A percentile compares a stretch with the other conserved stretches of the same genome.
phyloP scores from a whole-genome alignment of 2,888 invertebrate species.

The Ceriagrion tenellum region DNA sequence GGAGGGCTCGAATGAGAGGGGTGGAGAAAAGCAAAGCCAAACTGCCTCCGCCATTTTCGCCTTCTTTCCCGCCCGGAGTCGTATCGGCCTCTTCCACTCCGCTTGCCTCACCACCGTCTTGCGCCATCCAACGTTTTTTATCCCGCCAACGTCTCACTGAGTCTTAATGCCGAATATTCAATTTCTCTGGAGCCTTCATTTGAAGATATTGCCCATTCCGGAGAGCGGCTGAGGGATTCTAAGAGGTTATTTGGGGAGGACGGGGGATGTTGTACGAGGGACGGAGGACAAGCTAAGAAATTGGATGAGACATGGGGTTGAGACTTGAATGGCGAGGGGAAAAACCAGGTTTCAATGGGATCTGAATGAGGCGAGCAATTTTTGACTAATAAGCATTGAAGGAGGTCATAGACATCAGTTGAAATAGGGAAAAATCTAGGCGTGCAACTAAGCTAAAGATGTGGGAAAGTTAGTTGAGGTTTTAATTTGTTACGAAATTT shows the following conservation, averaged over 20 bases:
- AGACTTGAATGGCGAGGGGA: neutral
- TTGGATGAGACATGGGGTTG: slow-evolving; percentile 4
- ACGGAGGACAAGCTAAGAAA: neutral
- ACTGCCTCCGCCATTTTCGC: neutral
- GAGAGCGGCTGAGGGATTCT: slow-evolving; percentile 39
- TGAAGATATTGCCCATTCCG: slow-evolving; percentile 61
- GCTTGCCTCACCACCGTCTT: neutral
- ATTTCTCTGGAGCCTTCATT: slow-evolving; percentile 58
- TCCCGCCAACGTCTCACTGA: slow-evolving; percentile 22
- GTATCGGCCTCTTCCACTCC: neutral
- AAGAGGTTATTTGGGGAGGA: slow-evolving; percentile 15
- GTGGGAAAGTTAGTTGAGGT: too few relatives aligned
- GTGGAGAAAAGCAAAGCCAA: neutral
- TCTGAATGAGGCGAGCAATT: too few relatives aligned
- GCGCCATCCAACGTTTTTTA: slow-evolving; percentile 27
- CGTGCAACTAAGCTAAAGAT: too few relatives aligned
- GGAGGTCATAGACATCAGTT: too few relatives aligned
- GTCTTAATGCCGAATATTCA: slow-evolving; percentile 63
- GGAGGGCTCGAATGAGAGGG: neutral
- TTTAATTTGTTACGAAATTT: too few relatives aligned
- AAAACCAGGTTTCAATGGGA: neutral
- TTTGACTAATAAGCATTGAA: too few relatives aligned
- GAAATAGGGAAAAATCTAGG: too few relatives aligned
- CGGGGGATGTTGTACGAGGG: neutral
- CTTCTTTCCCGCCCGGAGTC: neutral